Percentiles rank a stretch among this genome's conserved stretches.
Evolutionary conservation across 23 tunicate species (phyloP).

Genomic region (Ciona savignyi): DNA sequence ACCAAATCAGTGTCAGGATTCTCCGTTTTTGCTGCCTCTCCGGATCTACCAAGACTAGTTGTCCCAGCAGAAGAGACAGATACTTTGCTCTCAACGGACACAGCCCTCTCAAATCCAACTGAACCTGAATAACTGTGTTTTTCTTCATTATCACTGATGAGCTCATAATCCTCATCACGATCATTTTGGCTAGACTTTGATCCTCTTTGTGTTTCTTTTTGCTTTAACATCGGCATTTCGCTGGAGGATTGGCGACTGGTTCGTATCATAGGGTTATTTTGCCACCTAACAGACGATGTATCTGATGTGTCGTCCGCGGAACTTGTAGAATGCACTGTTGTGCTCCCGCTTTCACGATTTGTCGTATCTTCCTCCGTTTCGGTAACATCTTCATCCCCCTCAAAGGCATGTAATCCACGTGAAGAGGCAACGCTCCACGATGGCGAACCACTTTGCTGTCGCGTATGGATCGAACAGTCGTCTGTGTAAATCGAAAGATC

Average conservation of each 20-base stretch:
- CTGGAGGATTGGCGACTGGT: background rate
- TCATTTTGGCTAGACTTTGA: background rate
- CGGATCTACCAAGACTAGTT: constrained; percentile 3
- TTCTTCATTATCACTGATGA: constrained; percentile 18
- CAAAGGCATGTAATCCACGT: background rate
- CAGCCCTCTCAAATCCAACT: constrained; percentile 6
- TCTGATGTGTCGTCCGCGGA: constrained; percentile 20
- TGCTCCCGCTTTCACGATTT: constrained; percentile 10
- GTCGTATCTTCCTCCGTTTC: constrained; percentile 26
- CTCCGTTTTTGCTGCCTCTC: background rate
- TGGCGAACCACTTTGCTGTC: constrained; percentile 5
- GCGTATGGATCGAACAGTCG: constrained; percentile 9
- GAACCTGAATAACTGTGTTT: background rate
- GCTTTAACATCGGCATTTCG: background rate
- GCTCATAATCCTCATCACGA: constrained; percentile 22
- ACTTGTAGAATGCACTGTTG: constrained; percentile 12
- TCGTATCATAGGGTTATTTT: constrained; percentile 17
- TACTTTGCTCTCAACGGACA: constrained; percentile 10
- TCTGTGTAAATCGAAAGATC: constrained; percentile 17
- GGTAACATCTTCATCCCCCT: no score
- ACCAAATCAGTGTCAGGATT: background rate
- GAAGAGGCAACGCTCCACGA: background rate
- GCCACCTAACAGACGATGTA: constrained; percentile 30
- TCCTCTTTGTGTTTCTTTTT: background rate
- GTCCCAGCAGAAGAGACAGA: constrained; percentile 12